A percentile compares a stretch with the other conserved stretches of the same genome.
phyloP scores from a whole-genome alignment of 2,113 vertebrate species.

The Chunga burmeisteri region DNA sequence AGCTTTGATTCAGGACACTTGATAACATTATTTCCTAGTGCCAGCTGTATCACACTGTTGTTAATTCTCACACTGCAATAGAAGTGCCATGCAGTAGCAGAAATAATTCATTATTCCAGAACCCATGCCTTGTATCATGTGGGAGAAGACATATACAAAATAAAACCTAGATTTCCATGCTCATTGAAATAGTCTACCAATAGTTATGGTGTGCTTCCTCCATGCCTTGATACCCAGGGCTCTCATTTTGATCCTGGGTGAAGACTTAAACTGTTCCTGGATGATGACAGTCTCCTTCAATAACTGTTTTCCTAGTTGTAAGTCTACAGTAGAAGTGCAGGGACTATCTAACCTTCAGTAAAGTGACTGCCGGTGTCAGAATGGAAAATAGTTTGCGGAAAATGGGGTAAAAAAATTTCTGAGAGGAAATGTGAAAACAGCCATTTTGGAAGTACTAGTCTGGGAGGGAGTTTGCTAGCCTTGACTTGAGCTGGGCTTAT shows the following conservation, averaged over 20 bases:
- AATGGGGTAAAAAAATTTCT: background rate
- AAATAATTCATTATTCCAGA: background rate
- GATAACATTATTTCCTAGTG: background rate
- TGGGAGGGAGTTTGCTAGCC: background rate
- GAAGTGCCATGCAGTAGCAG: background rate
- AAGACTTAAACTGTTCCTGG: background rate
- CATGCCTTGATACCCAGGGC: background rate
- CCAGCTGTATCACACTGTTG: background rate
- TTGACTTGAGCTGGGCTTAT: background rate
- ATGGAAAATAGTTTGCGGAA: background rate
- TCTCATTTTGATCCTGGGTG: background rate
- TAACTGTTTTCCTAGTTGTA: background rate
- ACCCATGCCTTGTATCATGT: background rate
- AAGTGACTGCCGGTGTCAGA: background rate
- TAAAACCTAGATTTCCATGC: background rate
- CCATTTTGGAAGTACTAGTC: background rate
- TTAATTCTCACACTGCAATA: background rate
- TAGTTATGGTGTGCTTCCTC: rapidly evolving
- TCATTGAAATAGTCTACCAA: background rate
- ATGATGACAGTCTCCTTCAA: background rate
- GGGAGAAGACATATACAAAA: background rate
- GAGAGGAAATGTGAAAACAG: background rate
- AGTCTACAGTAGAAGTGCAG: background rate
- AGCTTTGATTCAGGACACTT: background rate
- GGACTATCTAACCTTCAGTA: background rate